phyloP scores from a whole-genome alignment of 2,888 invertebrate species.

The Synergus japonicus region DNA sequence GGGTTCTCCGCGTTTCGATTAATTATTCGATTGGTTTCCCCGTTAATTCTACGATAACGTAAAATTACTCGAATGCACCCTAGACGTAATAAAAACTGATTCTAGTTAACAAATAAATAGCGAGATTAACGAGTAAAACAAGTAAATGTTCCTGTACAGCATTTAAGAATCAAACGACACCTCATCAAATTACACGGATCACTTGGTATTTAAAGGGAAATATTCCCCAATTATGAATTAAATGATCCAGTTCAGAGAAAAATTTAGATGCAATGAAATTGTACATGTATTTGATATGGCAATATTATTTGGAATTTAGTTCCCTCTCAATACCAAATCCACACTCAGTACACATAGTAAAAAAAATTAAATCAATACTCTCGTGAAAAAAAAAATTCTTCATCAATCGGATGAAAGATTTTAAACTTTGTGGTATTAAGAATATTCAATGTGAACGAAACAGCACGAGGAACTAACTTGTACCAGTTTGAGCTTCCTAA shows the following conservation, averaged over 20 bases:
- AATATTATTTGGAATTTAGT: conserved; percentile 44
- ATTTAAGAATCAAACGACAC: conserved; percentile 75
- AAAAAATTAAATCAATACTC: conserved; percentile 41
- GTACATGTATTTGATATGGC: conserved; percentile 9
- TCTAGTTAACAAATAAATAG: conserved; percentile 60
- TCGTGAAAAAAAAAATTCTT: conserved; percentile 7
- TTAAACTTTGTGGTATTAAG: conserved; percentile 14
- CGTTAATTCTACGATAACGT: conserved; percentile 60
- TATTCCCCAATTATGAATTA: conserved; percentile 50
- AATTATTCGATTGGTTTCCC: conserved; percentile 51
- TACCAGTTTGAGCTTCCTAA: conserved; percentile 71
- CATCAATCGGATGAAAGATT: background rate
- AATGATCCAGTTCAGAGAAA: conserved; percentile 35
- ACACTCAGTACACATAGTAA: conserved; percentile 52
- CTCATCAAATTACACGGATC: conserved; percentile 61
- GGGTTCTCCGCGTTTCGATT: conserved; percentile 66
- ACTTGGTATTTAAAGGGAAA: conserved; percentile 72
- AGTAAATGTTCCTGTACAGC: conserved; percentile 77
- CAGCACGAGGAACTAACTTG: conserved; percentile 39
- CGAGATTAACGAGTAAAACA: conserved; percentile 62
- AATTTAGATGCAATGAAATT: background rate
- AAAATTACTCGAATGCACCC: conserved; percentile 61
- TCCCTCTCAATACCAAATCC: conserved; percentile 70
- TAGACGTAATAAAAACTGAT: conserved; percentile 65
- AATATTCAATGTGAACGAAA: conserved; percentile 23